phyloP scores from a whole-genome alignment of 2,888 invertebrate genomes.

The Temnothorax rugatulus region DNA sequence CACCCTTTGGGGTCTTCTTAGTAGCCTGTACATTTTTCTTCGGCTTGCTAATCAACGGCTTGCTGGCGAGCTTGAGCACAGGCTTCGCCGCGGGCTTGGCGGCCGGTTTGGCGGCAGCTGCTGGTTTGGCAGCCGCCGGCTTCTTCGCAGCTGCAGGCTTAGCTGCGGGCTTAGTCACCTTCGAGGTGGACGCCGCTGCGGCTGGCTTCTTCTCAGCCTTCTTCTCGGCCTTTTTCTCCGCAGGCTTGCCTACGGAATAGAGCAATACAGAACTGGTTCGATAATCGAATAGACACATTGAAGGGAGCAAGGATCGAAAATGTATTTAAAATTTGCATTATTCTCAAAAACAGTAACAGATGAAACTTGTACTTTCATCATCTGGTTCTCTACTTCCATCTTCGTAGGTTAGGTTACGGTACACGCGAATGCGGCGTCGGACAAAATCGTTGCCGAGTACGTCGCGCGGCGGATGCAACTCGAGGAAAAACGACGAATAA shows the following conservation, averaged over 20 bases:
- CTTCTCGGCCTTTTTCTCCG: constrained; percentile 85
- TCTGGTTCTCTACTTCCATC: no score
- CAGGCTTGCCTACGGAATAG: constrained; percentile 81
- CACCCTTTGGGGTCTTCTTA: constrained; percentile 85
- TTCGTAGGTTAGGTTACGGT: no score
- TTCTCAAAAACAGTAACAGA: no score
- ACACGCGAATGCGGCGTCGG: no score
- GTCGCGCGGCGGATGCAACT: neutral
- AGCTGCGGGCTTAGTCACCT: constrained; percentile 84
- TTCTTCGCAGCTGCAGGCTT: constrained; percentile 85
- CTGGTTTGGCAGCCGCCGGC: constrained; percentile 83
- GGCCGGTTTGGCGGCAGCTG: constrained; percentile 84
- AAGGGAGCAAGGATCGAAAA: no score
- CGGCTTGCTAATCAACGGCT: constrained; percentile 84
- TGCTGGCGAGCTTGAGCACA: constrained; percentile 79
- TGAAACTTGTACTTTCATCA: no score
- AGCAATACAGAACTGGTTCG: neutral
- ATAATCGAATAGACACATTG: neutral
- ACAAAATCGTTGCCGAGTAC: no score
- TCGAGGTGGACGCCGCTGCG: constrained; percentile 83
- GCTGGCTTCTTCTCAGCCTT: constrained; percentile 88
- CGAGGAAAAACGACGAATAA: neutral
- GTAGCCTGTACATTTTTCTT: constrained; percentile 87
- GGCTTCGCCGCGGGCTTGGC: constrained; percentile 80
- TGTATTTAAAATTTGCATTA: no score